Evolutionary conservation across 2,113 vertebrate genomes (phyloP).

Genomic region (Oenanthe melanoleuca): DNA sequence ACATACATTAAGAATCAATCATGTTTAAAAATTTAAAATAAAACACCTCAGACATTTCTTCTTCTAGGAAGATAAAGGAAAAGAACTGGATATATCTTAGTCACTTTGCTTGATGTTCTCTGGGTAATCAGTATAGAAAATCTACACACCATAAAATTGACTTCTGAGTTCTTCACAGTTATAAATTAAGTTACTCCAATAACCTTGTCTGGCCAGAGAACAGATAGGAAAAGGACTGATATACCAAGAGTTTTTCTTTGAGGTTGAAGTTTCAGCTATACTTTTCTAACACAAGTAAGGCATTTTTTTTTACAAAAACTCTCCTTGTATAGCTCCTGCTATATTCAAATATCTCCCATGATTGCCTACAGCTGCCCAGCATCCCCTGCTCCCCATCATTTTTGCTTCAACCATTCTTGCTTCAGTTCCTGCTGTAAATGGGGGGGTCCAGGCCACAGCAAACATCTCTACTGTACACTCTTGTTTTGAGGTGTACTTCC

Average conservation of each 20-base stretch:
- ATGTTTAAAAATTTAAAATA: not conserved
- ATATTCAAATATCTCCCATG: not conserved
- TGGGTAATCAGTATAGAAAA: not conserved
- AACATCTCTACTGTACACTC: fast-evolving
- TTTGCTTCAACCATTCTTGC: not conserved
- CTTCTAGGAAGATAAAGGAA: not conserved
- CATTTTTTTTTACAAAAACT: not conserved
- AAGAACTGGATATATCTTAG: not conserved
- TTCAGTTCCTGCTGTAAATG: not conserved
- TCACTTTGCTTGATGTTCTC: not conserved
- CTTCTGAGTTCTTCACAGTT: not conserved
- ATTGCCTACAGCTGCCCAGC: not conserved
- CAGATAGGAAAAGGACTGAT: not conserved
- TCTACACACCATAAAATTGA: not conserved
- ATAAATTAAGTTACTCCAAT: not conserved
- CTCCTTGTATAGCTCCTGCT: not conserved
- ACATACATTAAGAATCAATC: not conserved
- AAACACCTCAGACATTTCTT: not conserved
- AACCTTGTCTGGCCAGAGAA: not conserved
- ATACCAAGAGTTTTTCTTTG: not conserved
- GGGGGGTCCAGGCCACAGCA: not conserved
- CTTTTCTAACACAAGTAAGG: not conserved
- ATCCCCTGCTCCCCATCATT: fast-evolving
- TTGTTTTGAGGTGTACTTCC: not conserved
- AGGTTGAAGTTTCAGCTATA: not conserved